phyloP scores from a whole-genome alignment of 2,797 vertebrate genomes.

The Falco cherrug region DNA sequence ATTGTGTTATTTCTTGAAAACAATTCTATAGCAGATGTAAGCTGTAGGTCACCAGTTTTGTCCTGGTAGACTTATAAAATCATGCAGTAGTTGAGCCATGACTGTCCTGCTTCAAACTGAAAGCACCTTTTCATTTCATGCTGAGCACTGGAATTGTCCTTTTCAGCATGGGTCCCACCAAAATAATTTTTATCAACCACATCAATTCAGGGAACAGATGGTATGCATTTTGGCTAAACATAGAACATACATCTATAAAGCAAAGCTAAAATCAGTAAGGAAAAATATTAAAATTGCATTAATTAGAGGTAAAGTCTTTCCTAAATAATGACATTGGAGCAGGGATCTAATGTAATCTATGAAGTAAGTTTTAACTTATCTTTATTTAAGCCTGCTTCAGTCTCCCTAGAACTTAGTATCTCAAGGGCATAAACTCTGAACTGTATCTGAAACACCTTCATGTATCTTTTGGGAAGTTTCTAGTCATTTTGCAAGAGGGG shows the following conservation, averaged over 20 bases:
- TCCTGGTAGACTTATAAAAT: not conserved
- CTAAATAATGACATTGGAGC: not conserved
- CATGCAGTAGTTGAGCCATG: not conserved
- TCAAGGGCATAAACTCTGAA: not conserved
- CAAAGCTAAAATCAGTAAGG: not conserved
- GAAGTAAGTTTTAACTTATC: not conserved
- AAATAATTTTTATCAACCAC: not conserved
- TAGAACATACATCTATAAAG: not conserved
- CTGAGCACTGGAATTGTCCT: not conserved
- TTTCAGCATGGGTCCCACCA: not conserved
- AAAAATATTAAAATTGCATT: not conserved
- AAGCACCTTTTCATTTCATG: not conserved
- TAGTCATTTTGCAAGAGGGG: not conserved
- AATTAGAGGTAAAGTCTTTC: not conserved
- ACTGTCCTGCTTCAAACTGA: not conserved
- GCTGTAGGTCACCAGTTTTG: not conserved
- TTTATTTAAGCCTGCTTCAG: not conserved
- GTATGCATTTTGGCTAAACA: not conserved
- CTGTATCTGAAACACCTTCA: not conserved
- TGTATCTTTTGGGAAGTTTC: not conserved
- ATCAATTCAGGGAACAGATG: not conserved
- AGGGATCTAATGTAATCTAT: not conserved
- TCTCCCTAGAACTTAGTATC: not conserved
- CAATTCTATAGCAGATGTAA: not conserved
- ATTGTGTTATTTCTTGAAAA: not conserved